These are phyloP conservation scores for Cacatua alba DNA, from an alignment of 2,113 vertebrate genomes.

Conservation along the genomic window DNA sequence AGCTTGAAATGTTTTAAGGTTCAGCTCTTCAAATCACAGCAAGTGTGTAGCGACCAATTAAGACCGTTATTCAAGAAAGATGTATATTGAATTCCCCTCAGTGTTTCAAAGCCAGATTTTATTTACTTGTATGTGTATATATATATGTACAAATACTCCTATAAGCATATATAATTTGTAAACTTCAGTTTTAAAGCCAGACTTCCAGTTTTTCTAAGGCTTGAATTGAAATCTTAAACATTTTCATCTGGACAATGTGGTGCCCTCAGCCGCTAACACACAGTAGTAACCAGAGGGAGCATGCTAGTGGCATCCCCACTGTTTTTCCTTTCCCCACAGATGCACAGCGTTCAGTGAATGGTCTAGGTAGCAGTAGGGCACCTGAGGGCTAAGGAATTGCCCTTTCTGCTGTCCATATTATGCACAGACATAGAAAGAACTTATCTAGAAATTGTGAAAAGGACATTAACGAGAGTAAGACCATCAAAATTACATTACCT, in stretches of 20 bases:
- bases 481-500: neutral
- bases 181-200: neutral
- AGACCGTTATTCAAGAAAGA: neutral
- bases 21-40: neutral
- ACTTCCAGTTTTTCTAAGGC: neutral
- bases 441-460: neutral
- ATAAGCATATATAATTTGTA: neutral
- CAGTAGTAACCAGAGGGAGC: neutral
- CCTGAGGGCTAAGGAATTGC: neutral
- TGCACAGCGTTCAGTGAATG: fast-evolving
- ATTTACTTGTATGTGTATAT: neutral
- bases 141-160: neutral
- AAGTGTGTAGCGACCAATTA: neutral
- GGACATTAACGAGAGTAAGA: neutral
- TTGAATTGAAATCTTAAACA: neutral
- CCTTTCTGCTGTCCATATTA: neutral
- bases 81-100: neutral
- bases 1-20: neutral
- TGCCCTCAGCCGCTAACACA: neutral
- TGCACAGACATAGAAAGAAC: neutral
- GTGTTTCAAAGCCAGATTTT: neutral
- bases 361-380: neutral
- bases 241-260: neutral
- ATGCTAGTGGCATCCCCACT: neutral
- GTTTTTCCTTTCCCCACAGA: neutral